Conservation (phyloP, 2,797 vertebrate species). For the Austrolebias charrua region DNA sequence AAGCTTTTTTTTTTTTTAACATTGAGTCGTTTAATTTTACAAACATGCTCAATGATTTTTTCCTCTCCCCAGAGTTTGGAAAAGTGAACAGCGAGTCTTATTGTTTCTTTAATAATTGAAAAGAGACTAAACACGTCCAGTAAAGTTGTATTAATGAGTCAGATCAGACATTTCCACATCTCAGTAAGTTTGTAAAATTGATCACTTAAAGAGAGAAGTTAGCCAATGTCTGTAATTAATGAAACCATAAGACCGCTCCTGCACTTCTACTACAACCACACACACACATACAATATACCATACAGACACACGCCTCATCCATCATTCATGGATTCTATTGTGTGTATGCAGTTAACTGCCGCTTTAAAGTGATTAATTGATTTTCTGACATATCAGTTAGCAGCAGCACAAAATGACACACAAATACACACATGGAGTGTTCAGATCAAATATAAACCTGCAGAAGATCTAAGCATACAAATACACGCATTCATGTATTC, state of each 20-base stretch:
- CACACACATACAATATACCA: constrained; percentile 14
- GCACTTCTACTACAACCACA: constrained; percentile 22
- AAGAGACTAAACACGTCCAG: too few relatives aligned
- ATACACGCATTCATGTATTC: neutral
- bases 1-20: too few relatives aligned
- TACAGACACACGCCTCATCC: constrained; percentile 79
- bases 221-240: constrained; percentile 71
- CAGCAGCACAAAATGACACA: constrained; percentile 80
- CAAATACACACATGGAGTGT: constrained; percentile 8
- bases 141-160: neutral
- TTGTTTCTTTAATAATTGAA: too few relatives aligned
- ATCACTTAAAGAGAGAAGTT: constrained; percentile 57
- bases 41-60: too few relatives aligned
- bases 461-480: neutral
- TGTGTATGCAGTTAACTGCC: constrained; percentile 91
- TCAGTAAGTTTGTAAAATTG: constrained; percentile 63
- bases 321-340: constrained; percentile 93
- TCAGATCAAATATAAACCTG: neutral
- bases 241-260: too few relatives aligned
- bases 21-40: too few relatives aligned
- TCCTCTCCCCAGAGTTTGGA: too few relatives aligned
- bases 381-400: constrained; percentile 99
- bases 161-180: neutral
- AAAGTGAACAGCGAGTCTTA: too few relatives aligned
- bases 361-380: constrained; percentile 99